Percentiles rank a stretch among this genome's conserved stretches.
phyloP scores from a whole-genome alignment of 2,888 invertebrate species.

The Dione vanillae region DNA sequence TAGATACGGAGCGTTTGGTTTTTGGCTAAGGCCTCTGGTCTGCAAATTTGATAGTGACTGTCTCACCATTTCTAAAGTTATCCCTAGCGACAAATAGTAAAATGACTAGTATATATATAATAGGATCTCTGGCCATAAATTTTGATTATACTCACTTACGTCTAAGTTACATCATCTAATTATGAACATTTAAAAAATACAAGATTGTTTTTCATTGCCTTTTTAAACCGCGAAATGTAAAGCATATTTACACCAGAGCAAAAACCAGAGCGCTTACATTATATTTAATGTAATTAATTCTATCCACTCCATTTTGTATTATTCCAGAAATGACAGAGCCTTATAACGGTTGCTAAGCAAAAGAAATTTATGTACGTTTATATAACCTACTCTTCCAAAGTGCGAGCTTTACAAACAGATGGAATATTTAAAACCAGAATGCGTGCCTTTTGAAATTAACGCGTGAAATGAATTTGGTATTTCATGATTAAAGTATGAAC shows the following conservation, averaged over 20 bases:
- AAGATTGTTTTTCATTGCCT: no score
- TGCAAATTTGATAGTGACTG: no score
- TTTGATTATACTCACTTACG: not conserved
- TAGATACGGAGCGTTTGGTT: no score
- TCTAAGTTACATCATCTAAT: not conserved
- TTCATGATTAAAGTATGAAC: not conserved
- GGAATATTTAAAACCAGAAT: constrained; percentile 15
- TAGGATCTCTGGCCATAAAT: no score
- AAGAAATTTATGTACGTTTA: constrained; percentile 16
- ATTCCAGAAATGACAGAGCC: constrained; percentile 1
- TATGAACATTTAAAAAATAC: no score
- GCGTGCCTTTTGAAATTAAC: constrained; percentile 6
- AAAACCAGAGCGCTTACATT: not conserved
- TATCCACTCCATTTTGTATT: not conserved
- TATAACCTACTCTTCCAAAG: constrained; percentile 4
- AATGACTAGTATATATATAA: no score
- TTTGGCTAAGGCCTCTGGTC: no score
- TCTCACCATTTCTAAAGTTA: no score
- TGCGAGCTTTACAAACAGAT: constrained; percentile 6
- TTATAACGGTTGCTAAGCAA: constrained; percentile 8
- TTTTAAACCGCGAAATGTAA: no score
- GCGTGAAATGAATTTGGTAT: constrained; percentile 2
- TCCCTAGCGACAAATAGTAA: no score
- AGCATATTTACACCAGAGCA: no score
- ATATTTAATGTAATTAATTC: not conserved